phyloP scores from a whole-genome alignment of 2,888 invertebrate species.

The Cetonia aurata region DNA sequence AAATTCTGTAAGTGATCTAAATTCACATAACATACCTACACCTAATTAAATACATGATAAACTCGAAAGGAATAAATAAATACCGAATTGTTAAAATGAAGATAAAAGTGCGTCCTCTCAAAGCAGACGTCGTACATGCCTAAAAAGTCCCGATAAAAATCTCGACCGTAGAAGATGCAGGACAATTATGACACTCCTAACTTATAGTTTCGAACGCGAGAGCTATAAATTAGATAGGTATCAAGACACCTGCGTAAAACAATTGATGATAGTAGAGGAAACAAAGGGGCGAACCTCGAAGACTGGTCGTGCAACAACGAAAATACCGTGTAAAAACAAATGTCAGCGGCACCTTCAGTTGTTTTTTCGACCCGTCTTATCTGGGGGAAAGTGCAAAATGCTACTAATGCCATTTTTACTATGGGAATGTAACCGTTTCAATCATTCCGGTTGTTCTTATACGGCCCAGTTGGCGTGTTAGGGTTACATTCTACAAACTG shows the following conservation, averaged over 20 bases:
- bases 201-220: conserved; percentile 56
- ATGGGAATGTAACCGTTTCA: conserved; percentile 54
- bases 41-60: no score
- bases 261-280: conserved; percentile 60
- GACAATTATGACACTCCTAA: conserved; percentile 62
- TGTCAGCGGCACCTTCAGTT: conserved; percentile 61
- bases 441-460: conserved; percentile 33
- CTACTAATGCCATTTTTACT: conserved; percentile 57
- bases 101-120: no score
- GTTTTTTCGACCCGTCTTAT: conserved; percentile 56
- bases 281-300: conserved; percentile 55
- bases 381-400: conserved; percentile 61
- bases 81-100: no score
- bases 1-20: no score
- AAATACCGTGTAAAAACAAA: conserved; percentile 62
- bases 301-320: conserved; percentile 50
- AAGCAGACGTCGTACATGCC: conserved; percentile 47
- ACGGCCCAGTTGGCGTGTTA: conserved; percentile 31
- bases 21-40: no score
- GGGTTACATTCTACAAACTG: conserved; percentile 55
- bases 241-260: conserved; percentile 65
- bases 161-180: conserved; percentile 56
- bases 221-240: conserved; percentile 64
- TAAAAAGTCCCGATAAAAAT: conserved; percentile 55
- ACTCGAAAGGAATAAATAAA: no score